A percentile compares a stretch with the other conserved stretches of the same genome.
These are phyloP conservation scores for Malacoraja senta DNA, from an alignment of 2,797 vertebrate species.

Conservation along the genomic window DNA sequence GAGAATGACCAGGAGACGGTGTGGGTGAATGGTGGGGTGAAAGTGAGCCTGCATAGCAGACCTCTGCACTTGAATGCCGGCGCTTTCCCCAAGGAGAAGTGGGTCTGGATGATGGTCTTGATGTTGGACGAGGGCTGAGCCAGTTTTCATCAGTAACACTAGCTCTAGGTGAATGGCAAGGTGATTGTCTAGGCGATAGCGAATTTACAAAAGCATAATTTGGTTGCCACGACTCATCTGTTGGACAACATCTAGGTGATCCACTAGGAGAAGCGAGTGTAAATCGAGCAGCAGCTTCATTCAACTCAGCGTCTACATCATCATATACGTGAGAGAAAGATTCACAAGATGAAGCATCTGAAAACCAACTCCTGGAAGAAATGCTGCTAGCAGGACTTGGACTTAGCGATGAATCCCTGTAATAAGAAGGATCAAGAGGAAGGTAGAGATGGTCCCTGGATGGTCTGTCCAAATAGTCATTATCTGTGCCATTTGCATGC, in stretches of 20 bases:
- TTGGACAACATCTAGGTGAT: slow-evolving; percentile 72
- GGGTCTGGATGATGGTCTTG: slow-evolving; percentile 85
- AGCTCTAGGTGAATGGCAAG: slow-evolving; percentile 90
- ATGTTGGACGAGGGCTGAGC: slow-evolving; percentile 90
- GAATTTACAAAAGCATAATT: slow-evolving; percentile 68
- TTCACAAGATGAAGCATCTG: slow-evolving; percentile 94
- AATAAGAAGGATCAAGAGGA: slow-evolving; percentile 82
- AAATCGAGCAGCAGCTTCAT: slow-evolving; percentile 90
- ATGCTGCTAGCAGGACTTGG: slow-evolving; percentile 96
- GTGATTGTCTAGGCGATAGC: slow-evolving; percentile 89
- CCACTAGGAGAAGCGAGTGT: slow-evolving; percentile 85
- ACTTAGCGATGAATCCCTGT: slow-evolving; percentile 87
- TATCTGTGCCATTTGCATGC: slow-evolving; percentile 75
- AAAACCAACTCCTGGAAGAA: slow-evolving; percentile 96
- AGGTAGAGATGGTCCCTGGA: slow-evolving; percentile 94
- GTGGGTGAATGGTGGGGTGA: slow-evolving; percentile 92
- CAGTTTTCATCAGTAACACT: slow-evolving; percentile 96
- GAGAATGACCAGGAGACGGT: slow-evolving; percentile 87
- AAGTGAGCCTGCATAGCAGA: slow-evolving; percentile 78
- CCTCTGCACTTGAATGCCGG: slow-evolving; percentile 92
- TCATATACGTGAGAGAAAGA: slow-evolving; percentile 95
- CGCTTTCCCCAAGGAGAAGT: slow-evolving; percentile 94
- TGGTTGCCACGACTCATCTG: slow-evolving; percentile 81
- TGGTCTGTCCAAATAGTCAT: slow-evolving; percentile 83
- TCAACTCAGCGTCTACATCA: slow-evolving; percentile 92